These are phyloP conservation scores for Cancer borealis DNA, from an alignment of 2,888 invertebrate genomes.

Conservation along the genomic window DNA sequence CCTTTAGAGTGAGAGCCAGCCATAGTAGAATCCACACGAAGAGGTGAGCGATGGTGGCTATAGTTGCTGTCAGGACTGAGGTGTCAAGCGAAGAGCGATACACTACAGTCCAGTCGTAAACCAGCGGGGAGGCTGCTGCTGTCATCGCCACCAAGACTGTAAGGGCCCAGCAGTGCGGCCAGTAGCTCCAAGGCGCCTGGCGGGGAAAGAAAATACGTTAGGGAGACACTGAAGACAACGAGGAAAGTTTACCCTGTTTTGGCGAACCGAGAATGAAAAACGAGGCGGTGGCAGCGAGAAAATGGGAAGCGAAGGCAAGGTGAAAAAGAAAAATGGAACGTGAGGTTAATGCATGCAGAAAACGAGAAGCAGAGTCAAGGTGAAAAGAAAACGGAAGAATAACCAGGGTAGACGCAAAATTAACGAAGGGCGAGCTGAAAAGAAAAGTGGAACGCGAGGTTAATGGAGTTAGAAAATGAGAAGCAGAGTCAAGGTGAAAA, in stretches of 20 bases:
- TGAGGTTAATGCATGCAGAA: background rate
- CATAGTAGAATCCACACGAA: conserved; percentile 92
- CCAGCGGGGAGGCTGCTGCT: conserved; percentile 89
- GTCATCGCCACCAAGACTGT: conserved; percentile 88
- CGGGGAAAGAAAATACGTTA: background rate
- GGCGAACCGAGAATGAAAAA: background rate
- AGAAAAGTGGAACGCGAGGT: background rate
- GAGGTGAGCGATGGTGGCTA: conserved; percentile 87
- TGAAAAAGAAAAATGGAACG: background rate
- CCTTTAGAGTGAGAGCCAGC: conserved; percentile 89
- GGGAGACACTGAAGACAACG: background rate
- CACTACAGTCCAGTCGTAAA: conserved; percentile 90
- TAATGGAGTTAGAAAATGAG: no score
- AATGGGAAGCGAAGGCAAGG: background rate
- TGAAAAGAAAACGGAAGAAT: background rate
- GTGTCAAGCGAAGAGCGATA: conserved; percentile 87
- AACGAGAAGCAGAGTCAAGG: background rate
- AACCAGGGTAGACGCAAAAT: background rate
- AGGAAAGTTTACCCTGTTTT: background rate
- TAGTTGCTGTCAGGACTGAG: conserved; percentile 84
- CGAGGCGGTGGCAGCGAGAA: conserved; percentile 24
- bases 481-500: no score
- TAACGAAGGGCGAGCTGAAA: background rate
- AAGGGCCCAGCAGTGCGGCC: conserved; percentile 91
- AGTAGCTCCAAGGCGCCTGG: conserved; percentile 83